Percentiles rank a stretch among this genome's conserved stretches.
These are phyloP conservation scores for Nasonia longicornis DNA, from an alignment of 1,140 invertebrate species.

Conservation along the genomic window DNA sequence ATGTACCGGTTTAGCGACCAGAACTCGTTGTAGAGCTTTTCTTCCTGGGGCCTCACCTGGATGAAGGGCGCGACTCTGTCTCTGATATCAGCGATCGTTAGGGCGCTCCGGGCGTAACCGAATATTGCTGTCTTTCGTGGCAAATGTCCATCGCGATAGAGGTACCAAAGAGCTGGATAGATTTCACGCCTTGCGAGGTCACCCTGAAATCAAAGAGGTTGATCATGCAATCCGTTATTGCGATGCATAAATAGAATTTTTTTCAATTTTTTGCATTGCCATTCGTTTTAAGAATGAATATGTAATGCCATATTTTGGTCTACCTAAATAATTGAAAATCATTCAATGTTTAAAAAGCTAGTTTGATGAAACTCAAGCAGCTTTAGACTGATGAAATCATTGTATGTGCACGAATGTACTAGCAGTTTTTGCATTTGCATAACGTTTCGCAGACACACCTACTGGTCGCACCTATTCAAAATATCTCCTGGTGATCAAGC, in stretches of 20 bases:
- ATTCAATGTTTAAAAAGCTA: no score
- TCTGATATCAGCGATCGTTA: slow-evolving; percentile 81
- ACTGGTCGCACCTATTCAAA: background rate
- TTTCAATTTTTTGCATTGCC: no score
- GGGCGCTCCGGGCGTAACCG: slow-evolving; percentile 91
- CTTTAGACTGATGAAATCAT: no score
- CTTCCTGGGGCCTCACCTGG: slow-evolving; percentile 83
- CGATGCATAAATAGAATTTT: no score
- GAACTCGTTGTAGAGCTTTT: slow-evolving; percentile 84
- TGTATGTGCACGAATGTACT: no score
- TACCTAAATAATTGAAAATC: no score
- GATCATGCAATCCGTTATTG: no score
- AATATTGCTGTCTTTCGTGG: slow-evolving; percentile 92
- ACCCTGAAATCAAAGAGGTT: slow-evolving; percentile 71
- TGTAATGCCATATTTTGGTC: no score
- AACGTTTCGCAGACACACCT: no score
- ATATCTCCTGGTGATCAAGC: background rate
- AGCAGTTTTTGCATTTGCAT: no score
- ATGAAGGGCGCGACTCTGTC: slow-evolving; percentile 83
- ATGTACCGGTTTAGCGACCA: slow-evolving; percentile 90
- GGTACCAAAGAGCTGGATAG: slow-evolving; percentile 97
- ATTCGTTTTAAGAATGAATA: no score
- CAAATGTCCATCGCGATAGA: slow-evolving; percentile 91
- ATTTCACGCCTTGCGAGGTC: slow-evolving; percentile 99
- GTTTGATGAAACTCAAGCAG: no score